Percentiles rank a stretch among this genome's conserved stretches.
Evolutionary conservation across 2,888 invertebrate genomes (phyloP).

Genomic region (Cylindroiulus punctatus): DNA sequence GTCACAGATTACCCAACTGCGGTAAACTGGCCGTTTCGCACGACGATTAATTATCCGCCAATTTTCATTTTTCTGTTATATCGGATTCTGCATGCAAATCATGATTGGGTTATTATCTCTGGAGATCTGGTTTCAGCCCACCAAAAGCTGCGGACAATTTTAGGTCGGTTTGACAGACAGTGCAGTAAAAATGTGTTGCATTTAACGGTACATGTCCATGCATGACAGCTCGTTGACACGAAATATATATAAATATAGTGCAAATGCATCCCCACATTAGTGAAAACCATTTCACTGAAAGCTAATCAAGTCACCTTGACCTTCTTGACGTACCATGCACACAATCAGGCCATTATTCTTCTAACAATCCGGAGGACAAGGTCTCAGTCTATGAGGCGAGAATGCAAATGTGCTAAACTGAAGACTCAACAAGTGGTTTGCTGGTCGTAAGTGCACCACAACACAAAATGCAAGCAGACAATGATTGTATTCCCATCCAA

Average conservation of each 20-base stretch:
- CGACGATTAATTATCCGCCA: background rate
- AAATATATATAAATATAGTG: no score
- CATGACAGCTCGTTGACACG: background rate
- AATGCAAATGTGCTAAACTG: constrained; percentile 6
- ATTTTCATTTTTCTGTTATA: background rate
- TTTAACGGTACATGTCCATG: background rate
- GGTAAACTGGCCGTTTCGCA: background rate
- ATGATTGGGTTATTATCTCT: background rate
- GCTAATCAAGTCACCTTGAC: background rate
- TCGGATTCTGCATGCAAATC: background rate
- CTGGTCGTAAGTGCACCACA: background rate
- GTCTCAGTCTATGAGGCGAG: constrained; percentile 1
- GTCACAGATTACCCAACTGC: background rate
- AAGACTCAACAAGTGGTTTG: constrained; percentile 39
- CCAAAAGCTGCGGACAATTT: background rate
- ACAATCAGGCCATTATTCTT: constrained; percentile 8
- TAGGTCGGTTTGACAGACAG: no score
- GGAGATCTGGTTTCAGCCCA: background rate
- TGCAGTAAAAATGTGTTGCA: no score
- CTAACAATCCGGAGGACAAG: background rate
- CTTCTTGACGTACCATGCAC: background rate
- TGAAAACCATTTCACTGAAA: background rate
- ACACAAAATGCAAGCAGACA: background rate
- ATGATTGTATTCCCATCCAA: background rate
- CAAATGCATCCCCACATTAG: no score